phyloP scores from a whole-genome alignment of 2,888 invertebrate species.

The Meteorus colon region DNA sequence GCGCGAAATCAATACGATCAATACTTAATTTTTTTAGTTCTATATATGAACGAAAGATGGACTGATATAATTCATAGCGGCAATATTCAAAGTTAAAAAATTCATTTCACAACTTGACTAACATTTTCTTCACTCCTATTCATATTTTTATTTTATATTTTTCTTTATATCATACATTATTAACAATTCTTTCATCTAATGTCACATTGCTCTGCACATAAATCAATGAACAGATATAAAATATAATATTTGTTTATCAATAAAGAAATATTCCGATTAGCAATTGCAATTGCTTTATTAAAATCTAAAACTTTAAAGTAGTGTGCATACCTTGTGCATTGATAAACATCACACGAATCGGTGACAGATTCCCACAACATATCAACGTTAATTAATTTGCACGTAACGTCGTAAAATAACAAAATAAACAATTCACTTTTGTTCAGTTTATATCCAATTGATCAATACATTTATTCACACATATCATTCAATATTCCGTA shows the following conservation, averaged over 20 bases:
- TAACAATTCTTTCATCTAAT: too few relatives aligned
- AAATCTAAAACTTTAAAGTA: not conserved
- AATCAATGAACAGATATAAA: too few relatives aligned
- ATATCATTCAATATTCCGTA: not conserved
- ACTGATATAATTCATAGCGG: not conserved
- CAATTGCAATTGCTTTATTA: too few relatives aligned
- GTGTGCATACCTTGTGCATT: slow-evolving; percentile 72
- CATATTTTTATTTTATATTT: too few relatives aligned
- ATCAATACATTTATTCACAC: not conserved
- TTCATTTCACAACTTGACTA: too few relatives aligned
- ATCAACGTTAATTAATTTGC: slow-evolving; percentile 21
- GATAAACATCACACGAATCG: slow-evolving; percentile 72
- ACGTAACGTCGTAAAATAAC: not conserved
- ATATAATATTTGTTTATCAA: too few relatives aligned
- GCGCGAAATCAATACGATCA: slow-evolving; percentile 52
- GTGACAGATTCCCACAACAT: slow-evolving; percentile 71
- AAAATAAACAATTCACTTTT: not conserved
- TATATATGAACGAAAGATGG: slow-evolving; percentile 13
- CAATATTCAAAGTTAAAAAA: slow-evolving; percentile 2
- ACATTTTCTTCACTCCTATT: too few relatives aligned
- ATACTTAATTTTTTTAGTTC: slow-evolving; percentile 5
- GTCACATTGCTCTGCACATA: too few relatives aligned
- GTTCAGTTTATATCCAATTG: not conserved
- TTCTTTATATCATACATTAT: too few relatives aligned
- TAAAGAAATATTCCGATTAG: too few relatives aligned